These are phyloP conservation scores for Phrynocephalus vlangalii DNA, from an alignment of 2,797 vertebrate species.

Conservation along the genomic window DNA sequence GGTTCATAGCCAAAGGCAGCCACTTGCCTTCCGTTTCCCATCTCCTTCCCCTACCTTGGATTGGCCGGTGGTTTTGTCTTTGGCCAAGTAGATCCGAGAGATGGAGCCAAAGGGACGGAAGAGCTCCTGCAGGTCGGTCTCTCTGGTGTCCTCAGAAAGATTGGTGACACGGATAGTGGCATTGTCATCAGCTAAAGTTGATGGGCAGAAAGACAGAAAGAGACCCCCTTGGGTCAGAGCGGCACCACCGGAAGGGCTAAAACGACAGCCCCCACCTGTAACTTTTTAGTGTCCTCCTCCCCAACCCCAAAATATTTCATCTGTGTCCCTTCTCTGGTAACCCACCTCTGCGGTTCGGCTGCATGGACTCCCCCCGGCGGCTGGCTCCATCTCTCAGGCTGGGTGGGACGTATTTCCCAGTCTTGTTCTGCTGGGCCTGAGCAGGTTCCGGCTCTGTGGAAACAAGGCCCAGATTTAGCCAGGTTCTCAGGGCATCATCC, in stretches of 20 bases:
- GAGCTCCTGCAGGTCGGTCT: slow-evolving; percentile 97
- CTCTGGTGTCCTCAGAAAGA: slow-evolving; percentile 95
- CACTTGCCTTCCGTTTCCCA: neutral
- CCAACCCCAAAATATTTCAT: neutral
- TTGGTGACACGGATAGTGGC: slow-evolving; percentile 98
- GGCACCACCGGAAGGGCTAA: neutral
- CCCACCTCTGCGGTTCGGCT: slow-evolving; percentile 92
- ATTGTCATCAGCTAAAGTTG: slow-evolving; percentile 89
- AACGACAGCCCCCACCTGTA: too few relatives aligned
- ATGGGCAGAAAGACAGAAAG: neutral
- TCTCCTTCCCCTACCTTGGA: slow-evolving; percentile 85
- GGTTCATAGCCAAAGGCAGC: fast-evolving
- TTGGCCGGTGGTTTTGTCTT: slow-evolving; percentile 97
- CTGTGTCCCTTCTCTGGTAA: fast-evolving
- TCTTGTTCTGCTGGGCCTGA: slow-evolving; percentile 90
- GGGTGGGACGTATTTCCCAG: slow-evolving; percentile 93
- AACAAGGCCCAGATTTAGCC: neutral
- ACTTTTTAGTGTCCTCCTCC: too few relatives aligned
- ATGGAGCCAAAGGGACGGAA: slow-evolving; percentile 98
- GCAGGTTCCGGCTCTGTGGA: slow-evolving; percentile 88
- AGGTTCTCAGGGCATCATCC: too few relatives aligned
- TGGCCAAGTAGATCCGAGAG: slow-evolving; percentile 96
- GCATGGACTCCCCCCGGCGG: slow-evolving; percentile 94
- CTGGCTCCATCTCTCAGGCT: slow-evolving; percentile 91
- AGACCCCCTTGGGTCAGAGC: neutral